A percentile compares a stretch with the other conserved stretches of the same genome.
Evolutionary conservation across 2,888 invertebrate genomes (phyloP).

Genomic region (Acrobasis consociella): DNA sequence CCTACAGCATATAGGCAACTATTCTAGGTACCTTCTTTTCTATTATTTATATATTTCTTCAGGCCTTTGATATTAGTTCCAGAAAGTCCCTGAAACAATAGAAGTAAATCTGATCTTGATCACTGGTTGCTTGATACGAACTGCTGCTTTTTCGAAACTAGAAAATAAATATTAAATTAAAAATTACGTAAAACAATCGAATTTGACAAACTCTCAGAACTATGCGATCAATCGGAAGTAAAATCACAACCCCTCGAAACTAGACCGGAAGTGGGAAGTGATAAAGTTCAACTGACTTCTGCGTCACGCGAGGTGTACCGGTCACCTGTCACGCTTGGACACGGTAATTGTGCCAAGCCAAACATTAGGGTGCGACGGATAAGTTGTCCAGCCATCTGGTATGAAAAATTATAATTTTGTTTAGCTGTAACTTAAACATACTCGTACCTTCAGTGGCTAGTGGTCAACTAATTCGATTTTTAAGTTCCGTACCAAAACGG

Average conservation of each 20-base stretch:
- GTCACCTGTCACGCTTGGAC: conserved; percentile 55
- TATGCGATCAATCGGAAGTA: conserved; percentile 24
- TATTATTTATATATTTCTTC: too few relatives aligned
- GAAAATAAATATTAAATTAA: too few relatives aligned
- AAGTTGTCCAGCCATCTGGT: conserved; percentile 15
- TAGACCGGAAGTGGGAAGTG: conserved; percentile 75
- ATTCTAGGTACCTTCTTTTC: too few relatives aligned
- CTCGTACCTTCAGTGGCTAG: too few relatives aligned
- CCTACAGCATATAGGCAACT: too few relatives aligned
- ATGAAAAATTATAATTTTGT: not conserved
- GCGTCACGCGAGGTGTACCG: conserved; percentile 62
- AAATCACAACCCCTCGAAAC: conserved; percentile 53
- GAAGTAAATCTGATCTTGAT: too few relatives aligned
- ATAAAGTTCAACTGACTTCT: conserved; percentile 79
- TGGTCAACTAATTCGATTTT: too few relatives aligned
- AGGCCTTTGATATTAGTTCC: too few relatives aligned
- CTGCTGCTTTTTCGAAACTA: too few relatives aligned
- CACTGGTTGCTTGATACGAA: too few relatives aligned
- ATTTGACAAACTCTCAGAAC: conserved; percentile 19
- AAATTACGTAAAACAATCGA: not conserved
- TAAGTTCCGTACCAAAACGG: too few relatives aligned
- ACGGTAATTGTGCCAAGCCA: conserved; percentile 52
- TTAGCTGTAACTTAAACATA: not conserved
- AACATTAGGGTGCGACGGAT: conserved; percentile 39
- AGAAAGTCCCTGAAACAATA: too few relatives aligned